These are phyloP conservation scores for Denticeps clupeoides DNA, from an alignment of 2,797 vertebrate genomes.

Conservation along the genomic window DNA sequence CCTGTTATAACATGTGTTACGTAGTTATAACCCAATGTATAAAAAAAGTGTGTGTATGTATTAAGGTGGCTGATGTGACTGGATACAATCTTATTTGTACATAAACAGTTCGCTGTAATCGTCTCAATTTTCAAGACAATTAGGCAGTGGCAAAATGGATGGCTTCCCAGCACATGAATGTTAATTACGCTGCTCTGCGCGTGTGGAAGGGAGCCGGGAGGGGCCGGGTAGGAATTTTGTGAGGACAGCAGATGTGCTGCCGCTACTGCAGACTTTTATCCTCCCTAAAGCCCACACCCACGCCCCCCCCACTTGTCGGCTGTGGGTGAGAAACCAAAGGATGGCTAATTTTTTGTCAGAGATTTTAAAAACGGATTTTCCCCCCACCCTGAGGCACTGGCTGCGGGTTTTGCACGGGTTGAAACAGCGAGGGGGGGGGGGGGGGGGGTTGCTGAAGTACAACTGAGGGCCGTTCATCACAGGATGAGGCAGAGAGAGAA, in stretches of 20 bases:
- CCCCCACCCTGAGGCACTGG: too few relatives aligned
- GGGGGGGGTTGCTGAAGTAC: not conserved
- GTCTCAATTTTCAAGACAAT: conserved; percentile 59
- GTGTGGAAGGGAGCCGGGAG: conserved; percentile 36
- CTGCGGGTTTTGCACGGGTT: too few relatives aligned
- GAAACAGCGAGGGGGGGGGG: not conserved
- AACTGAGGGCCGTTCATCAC: conserved; percentile 3
- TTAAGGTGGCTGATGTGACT: conserved; percentile 23
- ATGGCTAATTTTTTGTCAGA: too few relatives aligned
- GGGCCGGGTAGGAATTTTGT: conserved; percentile 34
- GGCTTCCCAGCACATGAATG: conserved; percentile 48
- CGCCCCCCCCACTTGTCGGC: too few relatives aligned
- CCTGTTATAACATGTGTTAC: too few relatives aligned
- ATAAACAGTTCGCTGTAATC: conserved; percentile 45
- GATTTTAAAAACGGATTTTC: too few relatives aligned
- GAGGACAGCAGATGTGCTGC: conserved; percentile 18
- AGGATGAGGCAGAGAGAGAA: conserved; percentile 24
- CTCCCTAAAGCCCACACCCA: too few relatives aligned
- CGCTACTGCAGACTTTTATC: not conserved
- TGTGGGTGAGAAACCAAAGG: too few relatives aligned
- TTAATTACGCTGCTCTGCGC: conserved; percentile 52
- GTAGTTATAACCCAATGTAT: too few relatives aligned
- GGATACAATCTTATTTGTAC: conserved; percentile 47
- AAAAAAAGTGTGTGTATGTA: too few relatives aligned
- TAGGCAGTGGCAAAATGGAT: conserved; percentile 50